These are phyloP conservation scores for Panurus biarmicus DNA, from an alignment of 2,113 vertebrate species.

Conservation along the genomic window DNA sequence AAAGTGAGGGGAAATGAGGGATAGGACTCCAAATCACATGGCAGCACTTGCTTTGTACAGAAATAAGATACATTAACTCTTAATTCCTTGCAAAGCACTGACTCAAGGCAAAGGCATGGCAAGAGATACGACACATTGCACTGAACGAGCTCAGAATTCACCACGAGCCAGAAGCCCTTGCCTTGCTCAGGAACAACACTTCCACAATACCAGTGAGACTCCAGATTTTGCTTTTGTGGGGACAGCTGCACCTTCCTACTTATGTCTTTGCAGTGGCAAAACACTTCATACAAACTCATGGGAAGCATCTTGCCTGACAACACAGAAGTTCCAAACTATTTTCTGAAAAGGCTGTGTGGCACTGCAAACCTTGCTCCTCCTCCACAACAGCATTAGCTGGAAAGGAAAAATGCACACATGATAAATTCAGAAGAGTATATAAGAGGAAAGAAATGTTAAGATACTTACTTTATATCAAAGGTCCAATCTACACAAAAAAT, in stretches of 20 bases:
- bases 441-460: neutral
- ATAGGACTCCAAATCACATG: neutral
- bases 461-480: neutral
- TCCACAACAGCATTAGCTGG: neutral
- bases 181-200: neutral
- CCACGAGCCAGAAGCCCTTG: neutral
- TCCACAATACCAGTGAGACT: neutral
- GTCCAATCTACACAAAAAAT: neutral
- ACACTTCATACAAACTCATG: neutral
- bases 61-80: neutral
- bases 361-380: neutral
- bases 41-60: neutral
- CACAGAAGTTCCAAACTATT: neutral
- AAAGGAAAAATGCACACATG: neutral
- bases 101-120: neutral
- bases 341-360: neutral
- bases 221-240: neutral
- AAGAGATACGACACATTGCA: rapidly evolving
- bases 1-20: neutral
- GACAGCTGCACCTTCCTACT: neutral
- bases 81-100: neutral
- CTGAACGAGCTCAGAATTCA: neutral
- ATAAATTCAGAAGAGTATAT: neutral
- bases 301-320: neutral
- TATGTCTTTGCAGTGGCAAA: neutral